Base-by-base conservation (phyloP, 1,140 invertebrate genomes). In the Leucophenga varia region DNA sequence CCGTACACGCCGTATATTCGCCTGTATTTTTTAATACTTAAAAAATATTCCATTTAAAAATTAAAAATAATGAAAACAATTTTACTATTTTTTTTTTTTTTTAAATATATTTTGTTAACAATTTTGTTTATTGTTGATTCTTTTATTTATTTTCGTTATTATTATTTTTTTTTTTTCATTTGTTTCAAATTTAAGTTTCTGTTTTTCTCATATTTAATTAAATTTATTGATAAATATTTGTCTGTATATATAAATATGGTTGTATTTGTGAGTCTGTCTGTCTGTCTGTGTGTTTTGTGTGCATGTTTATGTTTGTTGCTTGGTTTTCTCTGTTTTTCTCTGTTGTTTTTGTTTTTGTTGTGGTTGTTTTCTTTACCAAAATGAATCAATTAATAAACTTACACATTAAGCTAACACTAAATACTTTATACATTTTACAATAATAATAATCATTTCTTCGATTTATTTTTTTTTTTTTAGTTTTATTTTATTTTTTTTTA, bases 401-500 rank as follows among this genome's bases (percentile, higher is more conserved):
- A 67, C 64, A 49, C 64, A 67, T 60, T 68, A 68, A 48, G 56
- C 63, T 67, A 67, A 67, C 59, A 67, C 63, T 67, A 68, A 65
- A 54, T 65, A 67, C 59, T 65, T 65, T 65, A 67, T 65, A 65
- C 63, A 65, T 35, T 19, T 38, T 38, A 38, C 45, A 54, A 60
- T 55, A 17, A 52, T 44, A 45, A n/a, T 25, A 25, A 6, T 25
- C 22, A 25, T 6, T 25, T 5, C 22, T 25, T 25, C 22, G 22
- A 6, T 25, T 25, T 25, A 25, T 25, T 25, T 25, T 6, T 25
- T 25, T 25, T 25, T 25, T 25, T 25, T 25, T 25, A 25, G 22
- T 25, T 25, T 25, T 25, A 25, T 5, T 25, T 55, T 18, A 50
- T 56, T 49, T 50, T 6, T 34, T 34, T 34, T 34, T 34, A 55